Evolutionary conservation across 2,113 vertebrate genomes (phyloP), one percentile per base, ranked within the genome.

Genomic region (Hepsetus odoe): DNA sequence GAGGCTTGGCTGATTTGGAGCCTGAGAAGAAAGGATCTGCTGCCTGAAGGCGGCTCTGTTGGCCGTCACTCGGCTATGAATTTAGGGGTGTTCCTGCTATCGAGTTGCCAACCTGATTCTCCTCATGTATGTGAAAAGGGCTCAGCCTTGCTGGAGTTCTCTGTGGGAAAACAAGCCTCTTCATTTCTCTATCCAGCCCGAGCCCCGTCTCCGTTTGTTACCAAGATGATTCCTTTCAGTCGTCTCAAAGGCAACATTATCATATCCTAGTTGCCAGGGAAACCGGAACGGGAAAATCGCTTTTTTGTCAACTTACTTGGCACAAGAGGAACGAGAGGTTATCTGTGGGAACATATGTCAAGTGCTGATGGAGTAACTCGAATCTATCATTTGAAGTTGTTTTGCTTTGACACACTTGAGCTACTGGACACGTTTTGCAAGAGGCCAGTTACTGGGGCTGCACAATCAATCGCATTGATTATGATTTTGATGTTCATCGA

Each of bases 191-290:
- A 80, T 83, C 82, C 83, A 89, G 85, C 77, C 87, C 86, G 85
- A 87, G 88, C 90, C 89, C 90, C 91, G 90, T 92, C 90, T 91
- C 88, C 90, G 91, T 91, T 92, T 91, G 91, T 91, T 93, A 92
- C 89, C 78, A 80, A 91, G 90, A 92, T 90, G 90, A 90, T 92
- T 92, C 89, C 89, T 90, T 61, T 91, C 90, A 91, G 89, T 92
- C 89, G 90, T 88, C 88, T 92, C 90, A 92, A 91, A 91, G 90
- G 89, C 85, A 92, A 91, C 90, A 92, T 92, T 92, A 92, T 91
- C 90, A 91, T 92, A 91, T 91, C 86, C 88, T 80, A 87, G 91
- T 91, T 92, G 89, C 90, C 89, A 74, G 88, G 91, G 90, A 90
- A 92, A 92, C 91, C 87, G 74, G 85, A 70, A 49, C 85, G 67